Evolutionary conservation across 1,140 invertebrate genomes (phyloP), one percentile per base, ranked within the genome.

Genomic region (Drosophila kohkoa): DNA sequence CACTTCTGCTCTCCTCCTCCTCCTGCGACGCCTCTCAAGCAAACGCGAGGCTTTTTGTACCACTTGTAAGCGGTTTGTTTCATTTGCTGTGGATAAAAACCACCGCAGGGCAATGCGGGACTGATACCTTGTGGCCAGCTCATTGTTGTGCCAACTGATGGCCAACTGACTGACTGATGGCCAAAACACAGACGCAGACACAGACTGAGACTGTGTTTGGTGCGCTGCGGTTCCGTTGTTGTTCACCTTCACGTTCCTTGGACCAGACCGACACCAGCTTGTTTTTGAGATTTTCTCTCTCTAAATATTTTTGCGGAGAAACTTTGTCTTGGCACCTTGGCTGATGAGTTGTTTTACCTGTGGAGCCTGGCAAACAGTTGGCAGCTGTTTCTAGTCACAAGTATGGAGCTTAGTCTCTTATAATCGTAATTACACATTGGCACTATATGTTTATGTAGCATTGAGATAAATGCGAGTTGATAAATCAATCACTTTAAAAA

Each of bases 101-200:
- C 43, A 58, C 10, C 49, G n/a, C 11, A 35, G 54, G 65, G 43
- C 16, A 8, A 49, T 11, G 13, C 20, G 25, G 57, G 16, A 46
- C 2, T 35, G 25, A 54, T n/a, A 55, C 54, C 16, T 41, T 43
- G 0, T 63, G 32, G 30, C 30, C 70, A 54, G 16, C 54, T 45
- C 54, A 67, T 73, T 73, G 64, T 73, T 73, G 38, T 52, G 63
- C 70, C 63, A 66, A 57, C 52, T 72, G 60, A 55, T 67, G 64
- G 64, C 52, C 52, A 67, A 51, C 45, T 49, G 30, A 68, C 51
- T 62, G 58, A 68, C 51, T 62, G 58, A 32, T 30, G 59, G 28
- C 5, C 15, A 49, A 20, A 59, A 43, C 32, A 11, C 38, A 4
- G 30, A 38, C n/a, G 28, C 38, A 11, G 32, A 2, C n/a, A 1